Evolutionary conservation across 2,797 vertebrate species (phyloP), one percentile per base, ranked within the genome.

Genomic region (Sebastiscus tertius): DNA sequence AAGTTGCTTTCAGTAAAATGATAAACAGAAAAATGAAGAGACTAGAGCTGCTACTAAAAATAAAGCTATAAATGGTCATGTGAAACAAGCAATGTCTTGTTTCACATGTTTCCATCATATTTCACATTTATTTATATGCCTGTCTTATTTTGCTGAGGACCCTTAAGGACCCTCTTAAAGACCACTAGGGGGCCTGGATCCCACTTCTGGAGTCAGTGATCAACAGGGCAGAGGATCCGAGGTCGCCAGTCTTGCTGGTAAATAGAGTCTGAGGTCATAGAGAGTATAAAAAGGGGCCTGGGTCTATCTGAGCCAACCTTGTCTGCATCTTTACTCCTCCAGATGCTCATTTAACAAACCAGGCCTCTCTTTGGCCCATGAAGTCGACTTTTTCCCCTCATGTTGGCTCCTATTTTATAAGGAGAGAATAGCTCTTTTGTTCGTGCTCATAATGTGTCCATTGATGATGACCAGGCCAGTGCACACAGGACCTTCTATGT

Each of bases 381-480:
- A 64, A 72, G 72, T 75, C 10, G 11, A 54, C 55, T 72, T 22
- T 68, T 66, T 4, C 0, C 12, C 60, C 34, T 39, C n/a, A 2
- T 66, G 52, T 77, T 66, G 69, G 60, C 72, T 55, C 64, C 9
- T 13, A 8, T 27, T 73, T 82, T 33, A 73, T 63, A 8, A 66
- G 1, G 31, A 63, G 42, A 88, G 81, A 93, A 85, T 27, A 24
- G 80, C 81, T 77, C 81, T 85, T 77, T 88, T 92, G 91, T 92
- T 75, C 64, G 26, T 22, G 70, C 55, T 79, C 79, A 92, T 90
- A 89, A 89, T 86, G 86, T 78, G 3, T 81, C 86, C 86, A 88
- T 90, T 90, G 80, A 92, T 73, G 20, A 69, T 66, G 80, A 82
- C 27, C 71, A 46, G 80, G 26, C 55, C 9, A 1, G 66, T 7